phyloP scores from a whole-genome alignment of 2,113 vertebrate species.

The Phyllostomus hastatus region DNA sequence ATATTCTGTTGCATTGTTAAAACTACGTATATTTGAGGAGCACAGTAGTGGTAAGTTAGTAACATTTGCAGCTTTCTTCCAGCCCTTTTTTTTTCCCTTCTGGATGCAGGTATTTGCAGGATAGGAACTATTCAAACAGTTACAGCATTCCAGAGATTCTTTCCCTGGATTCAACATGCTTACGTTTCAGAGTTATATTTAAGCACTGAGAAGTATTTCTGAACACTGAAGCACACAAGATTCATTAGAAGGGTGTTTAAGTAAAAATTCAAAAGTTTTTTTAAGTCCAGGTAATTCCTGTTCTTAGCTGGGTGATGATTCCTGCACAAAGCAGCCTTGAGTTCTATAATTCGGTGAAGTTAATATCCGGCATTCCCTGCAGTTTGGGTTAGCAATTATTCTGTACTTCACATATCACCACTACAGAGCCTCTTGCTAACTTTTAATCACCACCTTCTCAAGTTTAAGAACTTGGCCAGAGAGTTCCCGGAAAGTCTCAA shows the following conservation, averaged over 20 bases:
- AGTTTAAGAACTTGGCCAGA: slow-evolving; percentile 72
- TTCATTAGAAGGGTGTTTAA: background rate
- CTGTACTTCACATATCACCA: slow-evolving; percentile 27
- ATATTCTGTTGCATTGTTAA: slow-evolving; percentile 11
- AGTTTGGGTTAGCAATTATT: slow-evolving; percentile 39
- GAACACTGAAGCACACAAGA: background rate
- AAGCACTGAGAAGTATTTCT: slow-evolving; percentile 28
- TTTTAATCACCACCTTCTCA: slow-evolving; percentile 74
- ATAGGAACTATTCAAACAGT: slow-evolving; percentile 65
- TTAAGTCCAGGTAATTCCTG: background rate
- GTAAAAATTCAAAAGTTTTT: slow-evolving; percentile 37
- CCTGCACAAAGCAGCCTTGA: background rate
- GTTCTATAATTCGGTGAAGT: background rate
- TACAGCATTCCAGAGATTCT: slow-evolving; percentile 70
- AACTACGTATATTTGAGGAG: background rate
- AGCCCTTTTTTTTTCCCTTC: background rate
- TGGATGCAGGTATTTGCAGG: slow-evolving; percentile 68
- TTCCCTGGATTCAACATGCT: slow-evolving; percentile 60
- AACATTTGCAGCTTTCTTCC: background rate
- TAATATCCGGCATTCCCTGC: background rate
- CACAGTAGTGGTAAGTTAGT: background rate
- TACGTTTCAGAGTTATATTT: slow-evolving; percentile 44
- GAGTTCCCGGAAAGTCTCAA: slow-evolving; percentile 71
- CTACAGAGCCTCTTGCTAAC: slow-evolving; percentile 57
- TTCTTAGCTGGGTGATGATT: background rate